phyloP scores from a whole-genome alignment of 2,797 vertebrate genomes.

The Etheostoma nigrum region DNA sequence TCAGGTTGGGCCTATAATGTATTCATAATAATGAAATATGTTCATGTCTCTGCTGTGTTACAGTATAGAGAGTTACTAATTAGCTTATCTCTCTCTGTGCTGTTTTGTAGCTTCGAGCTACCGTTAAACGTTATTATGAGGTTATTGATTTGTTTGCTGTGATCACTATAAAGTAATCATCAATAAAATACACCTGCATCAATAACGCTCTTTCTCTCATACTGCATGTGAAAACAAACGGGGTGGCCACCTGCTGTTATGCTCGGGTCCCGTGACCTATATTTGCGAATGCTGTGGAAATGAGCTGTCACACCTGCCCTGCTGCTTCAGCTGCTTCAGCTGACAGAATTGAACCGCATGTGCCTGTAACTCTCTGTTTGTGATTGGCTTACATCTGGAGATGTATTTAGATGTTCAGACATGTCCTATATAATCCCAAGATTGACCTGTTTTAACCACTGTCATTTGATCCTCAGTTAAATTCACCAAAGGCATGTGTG shows the following conservation, averaged over 20 bases:
- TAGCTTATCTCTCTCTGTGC: neutral
- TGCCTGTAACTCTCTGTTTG: neutral
- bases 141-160: neutral
- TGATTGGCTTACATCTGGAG: constrained; percentile 5
- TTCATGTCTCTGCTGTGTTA: rapidly evolving
- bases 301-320: constrained; percentile 44
- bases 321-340: constrained; percentile 40
- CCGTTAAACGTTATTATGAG: rapidly evolving
- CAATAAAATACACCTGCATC: constrained; percentile 59
- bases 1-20: neutral
- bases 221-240: constrained; percentile 48
- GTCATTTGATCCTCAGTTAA: constrained; percentile 40
- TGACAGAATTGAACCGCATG: constrained; percentile 47
- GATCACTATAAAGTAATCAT: neutral
- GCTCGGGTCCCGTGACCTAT: constrained; percentile 14
- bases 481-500: neutral
- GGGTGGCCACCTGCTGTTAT: constrained; percentile 36
- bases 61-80: neutral
- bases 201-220: constrained; percentile 41
- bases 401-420: constrained; percentile 31
- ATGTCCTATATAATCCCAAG: constrained; percentile 9
- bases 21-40: neutral
- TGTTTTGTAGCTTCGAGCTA: neutral
- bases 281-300: constrained; percentile 27
- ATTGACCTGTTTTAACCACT: constrained; percentile 26